These are phyloP conservation scores for Ophioninae sp. DNA, from an alignment of 2,888 invertebrate species.

Conservation along the genomic window DNA sequence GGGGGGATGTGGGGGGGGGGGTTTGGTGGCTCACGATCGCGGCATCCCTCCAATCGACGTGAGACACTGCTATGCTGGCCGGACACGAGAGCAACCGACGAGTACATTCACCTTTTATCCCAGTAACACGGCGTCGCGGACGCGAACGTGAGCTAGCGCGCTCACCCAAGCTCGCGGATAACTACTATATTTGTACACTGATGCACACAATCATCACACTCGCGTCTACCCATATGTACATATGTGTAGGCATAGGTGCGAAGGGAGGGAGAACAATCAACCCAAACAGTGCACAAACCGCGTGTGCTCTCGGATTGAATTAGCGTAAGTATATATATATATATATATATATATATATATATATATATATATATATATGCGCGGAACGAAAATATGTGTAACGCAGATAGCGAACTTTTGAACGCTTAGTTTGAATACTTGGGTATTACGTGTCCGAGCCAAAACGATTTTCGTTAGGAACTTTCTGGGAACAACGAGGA, in stretches of 20 bases:
- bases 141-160: slow-evolving; percentile 55
- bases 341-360: slow-evolving; percentile 27
- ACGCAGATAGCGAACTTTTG: too few relatives aligned
- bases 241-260: neutral
- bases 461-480: too few relatives aligned
- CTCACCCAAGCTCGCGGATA: slow-evolving; percentile 57
- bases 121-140: slow-evolving; percentile 80
- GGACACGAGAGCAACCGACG: slow-evolving; percentile 72
- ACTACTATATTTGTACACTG: slow-evolving; percentile 48
- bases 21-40: slow-evolving; percentile 55
- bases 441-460: too few relatives aligned
- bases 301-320: slow-evolving; percentile 40
- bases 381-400: neutral
- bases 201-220: slow-evolving; percentile 37
- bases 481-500: too few relatives aligned
- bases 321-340: slow-evolving; percentile 44
- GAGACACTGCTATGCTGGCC: slow-evolving; percentile 71
- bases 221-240: slow-evolving; percentile 22
- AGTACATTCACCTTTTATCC: slow-evolving; percentile 81
- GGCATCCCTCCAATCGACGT: slow-evolving; percentile 76
- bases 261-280: slow-evolving; percentile 27
- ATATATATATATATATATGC: neutral
- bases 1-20: slow-evolving; percentile 57
- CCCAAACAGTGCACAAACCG: slow-evolving; percentile 48
- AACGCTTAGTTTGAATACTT: too few relatives aligned